These are phyloP conservation scores for Stictocephala bisonia DNA, from an alignment of 2,888 invertebrate species.

Conservation along the genomic window DNA sequence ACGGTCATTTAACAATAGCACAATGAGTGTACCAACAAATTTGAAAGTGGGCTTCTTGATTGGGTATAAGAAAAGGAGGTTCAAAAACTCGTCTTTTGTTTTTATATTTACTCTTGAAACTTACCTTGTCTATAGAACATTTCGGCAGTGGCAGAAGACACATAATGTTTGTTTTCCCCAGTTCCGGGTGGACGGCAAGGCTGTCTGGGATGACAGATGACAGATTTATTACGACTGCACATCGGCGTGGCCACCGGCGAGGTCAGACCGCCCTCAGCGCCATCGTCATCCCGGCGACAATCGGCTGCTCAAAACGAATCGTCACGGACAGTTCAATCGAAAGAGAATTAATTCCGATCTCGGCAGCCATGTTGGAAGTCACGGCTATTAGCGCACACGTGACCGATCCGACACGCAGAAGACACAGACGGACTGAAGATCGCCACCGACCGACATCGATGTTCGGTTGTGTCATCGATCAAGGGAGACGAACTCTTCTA, in stretches of 20 bases:
- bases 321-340: slow-evolving; percentile 41
- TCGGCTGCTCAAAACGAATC: slow-evolving; percentile 39
- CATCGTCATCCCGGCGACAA: slow-evolving; percentile 32
- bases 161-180: too few relatives aligned
- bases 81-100: too few relatives aligned
- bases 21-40: too few relatives aligned
- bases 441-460: slow-evolving; percentile 1
- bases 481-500: too few relatives aligned
- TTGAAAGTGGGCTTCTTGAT: too few relatives aligned
- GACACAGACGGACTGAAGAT: not conserved
- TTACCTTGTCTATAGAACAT: too few relatives aligned
- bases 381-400: slow-evolving; percentile 33
- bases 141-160: too few relatives aligned
- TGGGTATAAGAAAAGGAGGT: too few relatives aligned
- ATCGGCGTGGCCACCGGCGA: not conserved
- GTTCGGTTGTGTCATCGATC: too few relatives aligned
- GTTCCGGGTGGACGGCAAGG: too few relatives aligned
- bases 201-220: not conserved
- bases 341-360: slow-evolving; percentile 41
- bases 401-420: slow-evolving; percentile 26
- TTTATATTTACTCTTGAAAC: too few relatives aligned
- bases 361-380: slow-evolving; percentile 40
- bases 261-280: slow-evolving; percentile 14
- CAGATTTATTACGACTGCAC: not conserved
- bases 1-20: too few relatives aligned